A percentile compares a stretch with the other conserved stretches of the same genome.
Conservation (phyloP, 2,888 invertebrate species). For the Nyleta sp. region DNA sequence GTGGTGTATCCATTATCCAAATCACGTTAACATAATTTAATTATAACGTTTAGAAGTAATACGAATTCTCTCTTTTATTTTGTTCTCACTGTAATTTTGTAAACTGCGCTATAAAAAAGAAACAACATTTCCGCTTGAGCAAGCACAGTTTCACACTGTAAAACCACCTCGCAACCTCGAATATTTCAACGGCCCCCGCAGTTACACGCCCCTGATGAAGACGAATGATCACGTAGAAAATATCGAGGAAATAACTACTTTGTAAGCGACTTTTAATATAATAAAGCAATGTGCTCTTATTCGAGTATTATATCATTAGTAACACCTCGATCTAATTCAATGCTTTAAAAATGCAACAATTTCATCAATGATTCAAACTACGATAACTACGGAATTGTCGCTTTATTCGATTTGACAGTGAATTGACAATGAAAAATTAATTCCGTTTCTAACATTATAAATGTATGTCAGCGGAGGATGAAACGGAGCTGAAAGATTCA, state of each 20-base stretch:
- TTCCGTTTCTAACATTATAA: too few species aligned
- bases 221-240: conserved; percentile 45
- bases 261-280: conserved; percentile 31
- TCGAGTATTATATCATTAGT: conserved; percentile 9
- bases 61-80: too few species aligned
- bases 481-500: too few species aligned
- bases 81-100: neutral
- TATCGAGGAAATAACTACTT: conserved; percentile 42
- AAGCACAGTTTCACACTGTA: neutral
- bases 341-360: too few species aligned
- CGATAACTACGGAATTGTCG: too few species aligned
- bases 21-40: too few species aligned
- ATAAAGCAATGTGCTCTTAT: conserved; percentile 9
- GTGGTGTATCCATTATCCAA: too few species aligned
- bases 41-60: too few species aligned
- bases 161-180: conserved; percentile 18
- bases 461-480: too few species aligned
- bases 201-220: conserved; percentile 40
- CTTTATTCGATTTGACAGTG: too few species aligned
- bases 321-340: neutral
- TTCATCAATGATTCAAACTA: too few species aligned
- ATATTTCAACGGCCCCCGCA: conserved; percentile 19
- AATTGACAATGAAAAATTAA: too few species aligned
- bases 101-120: conserved; percentile 2
- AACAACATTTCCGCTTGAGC: conserved; percentile 24